Percentiles rank a stretch among this genome's conserved stretches.
Conservation (phyloP, 2,797 vertebrate species). For the Enteromius thamalakanensis region DNA sequence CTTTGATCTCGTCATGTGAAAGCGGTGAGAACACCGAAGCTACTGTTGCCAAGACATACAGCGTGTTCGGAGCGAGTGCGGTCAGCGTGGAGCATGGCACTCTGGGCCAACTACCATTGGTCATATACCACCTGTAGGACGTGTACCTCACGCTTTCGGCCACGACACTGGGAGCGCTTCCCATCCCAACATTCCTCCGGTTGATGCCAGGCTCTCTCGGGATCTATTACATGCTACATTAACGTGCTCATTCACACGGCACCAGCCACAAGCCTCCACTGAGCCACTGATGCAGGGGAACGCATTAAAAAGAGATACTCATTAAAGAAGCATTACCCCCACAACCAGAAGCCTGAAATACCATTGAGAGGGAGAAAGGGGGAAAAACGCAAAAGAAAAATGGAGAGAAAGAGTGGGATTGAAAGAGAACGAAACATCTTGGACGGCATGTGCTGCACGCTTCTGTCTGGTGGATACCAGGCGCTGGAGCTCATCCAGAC, state of each 20-base stretch:
- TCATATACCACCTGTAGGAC: conserved; percentile 44
- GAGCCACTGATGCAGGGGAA: conserved; percentile 48
- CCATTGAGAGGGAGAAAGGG: conserved; percentile 36
- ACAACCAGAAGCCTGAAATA: conserved; percentile 59
- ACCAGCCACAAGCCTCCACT: conserved; percentile 50
- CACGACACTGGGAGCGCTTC: conserved; percentile 34
- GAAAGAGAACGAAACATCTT: conserved; percentile 39
- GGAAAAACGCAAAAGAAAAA: conserved; percentile 16
- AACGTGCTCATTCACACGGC: conserved; percentile 62
- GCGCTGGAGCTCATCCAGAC: conserved; percentile 40
- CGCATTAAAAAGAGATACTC: conserved; percentile 69
- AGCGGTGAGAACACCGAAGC: not conserved
- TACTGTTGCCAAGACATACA: conserved; percentile 5
- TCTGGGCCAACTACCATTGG: conserved; percentile 37
- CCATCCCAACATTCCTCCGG: conserved; percentile 20
- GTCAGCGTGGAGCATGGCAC: conserved; percentile 29
- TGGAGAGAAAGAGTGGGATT: conserved; percentile 40
- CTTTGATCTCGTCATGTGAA: conserved; percentile 40
- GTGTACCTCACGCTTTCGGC: not conserved
- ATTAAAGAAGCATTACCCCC: conserved; percentile 63
- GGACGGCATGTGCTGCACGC: conserved; percentile 41
- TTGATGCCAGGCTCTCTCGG: conserved; percentile 49
- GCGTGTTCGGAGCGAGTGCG: not conserved
- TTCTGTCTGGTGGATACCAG: conserved; percentile 55
- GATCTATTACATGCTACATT: conserved; percentile 67